These are phyloP conservation scores for Ophion ventricosus DNA, from an alignment of 2,888 invertebrate genomes.

Conservation along the genomic window DNA sequence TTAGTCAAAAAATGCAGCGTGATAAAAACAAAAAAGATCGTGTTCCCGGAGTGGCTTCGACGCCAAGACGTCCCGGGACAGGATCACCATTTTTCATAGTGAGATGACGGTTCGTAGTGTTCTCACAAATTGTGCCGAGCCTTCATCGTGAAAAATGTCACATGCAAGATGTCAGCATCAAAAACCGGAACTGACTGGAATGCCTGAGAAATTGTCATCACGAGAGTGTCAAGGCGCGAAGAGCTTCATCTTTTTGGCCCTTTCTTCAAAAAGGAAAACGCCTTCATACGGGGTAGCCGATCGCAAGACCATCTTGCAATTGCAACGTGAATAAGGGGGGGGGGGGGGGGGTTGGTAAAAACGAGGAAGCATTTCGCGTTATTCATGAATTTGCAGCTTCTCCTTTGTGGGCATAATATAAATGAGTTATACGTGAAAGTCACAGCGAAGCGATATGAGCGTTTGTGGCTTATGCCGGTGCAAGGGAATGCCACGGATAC, in stretches of 20 bases:
- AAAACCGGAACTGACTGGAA: background rate
- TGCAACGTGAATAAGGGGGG: no score
- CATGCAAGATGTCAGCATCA: background rate
- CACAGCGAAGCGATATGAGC: constrained; percentile 9
- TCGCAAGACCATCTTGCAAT: no score
- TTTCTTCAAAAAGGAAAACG: no score
- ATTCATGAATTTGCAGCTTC: background rate
- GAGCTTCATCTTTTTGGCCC: no score
- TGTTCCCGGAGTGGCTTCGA: no score
- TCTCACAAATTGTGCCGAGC: background rate
- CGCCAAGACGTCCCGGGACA: no score
- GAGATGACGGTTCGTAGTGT: background rate
- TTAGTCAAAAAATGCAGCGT: background rate
- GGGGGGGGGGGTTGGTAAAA: no score
- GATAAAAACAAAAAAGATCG: constrained; percentile 1
- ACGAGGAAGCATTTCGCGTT: background rate
- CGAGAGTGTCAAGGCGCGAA: background rate
- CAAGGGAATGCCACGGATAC: constrained; percentile 40
- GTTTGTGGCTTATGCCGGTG: constrained; percentile 13
- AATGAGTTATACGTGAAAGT: constrained; percentile 27
- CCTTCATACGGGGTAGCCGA: no score
- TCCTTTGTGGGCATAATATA: background rate
- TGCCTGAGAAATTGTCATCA: background rate
- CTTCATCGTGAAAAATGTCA: background rate
- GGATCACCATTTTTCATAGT: background rate